Evolutionary conservation across 30 jellyfish, hydroid and myxozoan species (phyloP), one percentile per base, ranked within the genome.

Genomic region (Nemopilema nomurai): DNA sequence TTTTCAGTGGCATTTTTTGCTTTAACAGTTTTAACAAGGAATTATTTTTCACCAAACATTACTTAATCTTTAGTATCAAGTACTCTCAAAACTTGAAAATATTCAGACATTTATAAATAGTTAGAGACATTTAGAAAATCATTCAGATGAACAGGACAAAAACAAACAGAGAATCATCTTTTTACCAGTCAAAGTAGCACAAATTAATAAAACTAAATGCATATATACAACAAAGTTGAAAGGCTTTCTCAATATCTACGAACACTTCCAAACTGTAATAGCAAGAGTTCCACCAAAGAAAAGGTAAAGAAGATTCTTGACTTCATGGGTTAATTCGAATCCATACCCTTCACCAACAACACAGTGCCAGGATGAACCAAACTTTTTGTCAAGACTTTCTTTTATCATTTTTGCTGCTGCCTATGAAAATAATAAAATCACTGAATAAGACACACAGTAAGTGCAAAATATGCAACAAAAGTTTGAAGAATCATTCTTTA

Each of bases 281-380:
- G 98, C 98, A 63, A 85, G 90, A 51, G 98, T 79, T 71, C 98
- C 98, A 87, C 96, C 98, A 84, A 93, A 93, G 83, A 76, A 93
- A n/a, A 93, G 30, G 49, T 87, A 93, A 71, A 93, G 77, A 23
- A 93, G 74, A 75, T 87, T 93, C 74, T 93, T 93, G 70, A 93
- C 96, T 82, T 93, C 98, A 76, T 93, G 98, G 19, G 97, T 87
- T 0, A 93, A 84, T 30, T 93, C 98, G 76, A 87, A 93, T 7
- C 97, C 98, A 80, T 88, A 93, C 24, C 98, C 97, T 82, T 93
- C 98, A 18, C 98, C 98, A 69, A 93, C 98, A 51, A 93, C 87
- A 86, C 98, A 93, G 79, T 93, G 98, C 98, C 98, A 93, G 52
- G 98, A 87, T n/a, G 98, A 87, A 26, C 98, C 98, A 88, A 93